Percentiles rank a stretch among this genome's conserved stretches.
Conservation (phyloP, 2,888 invertebrate genomes). For the Syrphus vitripennis region DNA sequence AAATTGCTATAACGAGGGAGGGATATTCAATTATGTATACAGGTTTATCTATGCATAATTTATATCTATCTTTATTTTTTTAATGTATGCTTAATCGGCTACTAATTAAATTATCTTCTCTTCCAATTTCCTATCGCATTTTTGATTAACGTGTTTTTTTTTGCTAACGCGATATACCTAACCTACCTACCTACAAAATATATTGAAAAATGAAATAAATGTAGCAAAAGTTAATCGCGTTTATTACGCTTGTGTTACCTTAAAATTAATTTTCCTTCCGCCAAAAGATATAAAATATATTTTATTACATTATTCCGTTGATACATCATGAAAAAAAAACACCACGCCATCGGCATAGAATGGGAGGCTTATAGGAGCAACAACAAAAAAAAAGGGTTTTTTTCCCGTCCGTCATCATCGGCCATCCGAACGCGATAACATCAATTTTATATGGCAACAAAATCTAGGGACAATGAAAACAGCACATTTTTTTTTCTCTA, state of each 20-base stretch:
- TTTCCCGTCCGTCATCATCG: background rate
- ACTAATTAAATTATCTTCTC: constrained; percentile 7
- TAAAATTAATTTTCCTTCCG: background rate
- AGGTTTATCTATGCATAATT: too few species aligned
- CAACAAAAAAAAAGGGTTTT: background rate
- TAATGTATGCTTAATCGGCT: constrained; percentile 11
- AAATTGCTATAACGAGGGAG: background rate
- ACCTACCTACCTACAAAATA: too few species aligned
- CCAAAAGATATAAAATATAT: background rate
- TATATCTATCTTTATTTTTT: background rate
- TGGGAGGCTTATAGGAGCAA: background rate
- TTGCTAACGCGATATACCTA: too few species aligned
- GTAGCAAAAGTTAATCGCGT: background rate
- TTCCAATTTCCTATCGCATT: background rate
- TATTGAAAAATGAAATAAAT: background rate
- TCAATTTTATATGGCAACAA: constrained; percentile 23
- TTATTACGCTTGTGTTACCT: constrained; percentile 6
- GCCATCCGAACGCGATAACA: constrained; percentile 12
- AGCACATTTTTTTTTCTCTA: too few species aligned
- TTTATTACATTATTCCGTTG: background rate
- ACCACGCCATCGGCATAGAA: background rate
- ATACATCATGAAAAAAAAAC: background rate
- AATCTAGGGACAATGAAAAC: background rate
- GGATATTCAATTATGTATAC: background rate
- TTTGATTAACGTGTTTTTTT: background rate